phyloP scores from a whole-genome alignment of 2,113 vertebrate genomes.

The Oncorhynchus mykiss region DNA sequence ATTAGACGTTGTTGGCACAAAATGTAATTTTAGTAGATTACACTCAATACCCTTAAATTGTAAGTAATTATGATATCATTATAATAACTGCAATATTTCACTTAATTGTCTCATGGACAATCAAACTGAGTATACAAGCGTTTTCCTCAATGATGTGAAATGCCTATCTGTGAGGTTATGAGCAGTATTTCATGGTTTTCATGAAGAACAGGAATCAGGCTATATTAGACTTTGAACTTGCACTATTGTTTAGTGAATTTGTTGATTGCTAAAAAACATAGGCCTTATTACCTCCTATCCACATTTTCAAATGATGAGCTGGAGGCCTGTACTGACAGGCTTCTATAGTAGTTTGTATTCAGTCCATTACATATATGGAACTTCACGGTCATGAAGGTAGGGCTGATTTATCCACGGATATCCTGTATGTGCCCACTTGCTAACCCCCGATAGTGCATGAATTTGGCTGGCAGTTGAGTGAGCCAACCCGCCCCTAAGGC shows the following conservation, averaged over 20 bases:
- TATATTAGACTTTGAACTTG: not conserved
- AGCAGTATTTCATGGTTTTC: not conserved
- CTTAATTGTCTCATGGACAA: no score
- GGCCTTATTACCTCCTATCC: not conserved
- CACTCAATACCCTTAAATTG: not conserved
- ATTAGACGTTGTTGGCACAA: not conserved
- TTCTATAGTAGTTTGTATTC: not conserved
- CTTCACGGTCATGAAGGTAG: not conserved
- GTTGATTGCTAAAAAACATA: not conserved
- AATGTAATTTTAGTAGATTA: not conserved
- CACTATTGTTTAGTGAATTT: not conserved
- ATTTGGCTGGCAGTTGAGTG: constrained; percentile 42
- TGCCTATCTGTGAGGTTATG: not conserved
- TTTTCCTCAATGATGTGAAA: no score
- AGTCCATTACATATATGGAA: not conserved
- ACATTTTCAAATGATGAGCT: not conserved
- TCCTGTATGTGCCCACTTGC: not conserved
- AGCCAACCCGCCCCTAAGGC: constrained; percentile 46
- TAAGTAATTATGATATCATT: not conserved
- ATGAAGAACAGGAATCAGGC: not conserved
- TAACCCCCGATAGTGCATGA: not conserved
- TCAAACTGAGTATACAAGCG: not conserved
- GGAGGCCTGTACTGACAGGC: not conserved
- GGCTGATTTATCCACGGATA: not conserved
- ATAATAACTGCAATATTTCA: not conserved